A percentile compares a stretch with the other conserved stretches of the same genome.
phyloP scores from a whole-genome alignment of 2,797 vertebrate genomes.

The Bovichtus diacanthus region DNA sequence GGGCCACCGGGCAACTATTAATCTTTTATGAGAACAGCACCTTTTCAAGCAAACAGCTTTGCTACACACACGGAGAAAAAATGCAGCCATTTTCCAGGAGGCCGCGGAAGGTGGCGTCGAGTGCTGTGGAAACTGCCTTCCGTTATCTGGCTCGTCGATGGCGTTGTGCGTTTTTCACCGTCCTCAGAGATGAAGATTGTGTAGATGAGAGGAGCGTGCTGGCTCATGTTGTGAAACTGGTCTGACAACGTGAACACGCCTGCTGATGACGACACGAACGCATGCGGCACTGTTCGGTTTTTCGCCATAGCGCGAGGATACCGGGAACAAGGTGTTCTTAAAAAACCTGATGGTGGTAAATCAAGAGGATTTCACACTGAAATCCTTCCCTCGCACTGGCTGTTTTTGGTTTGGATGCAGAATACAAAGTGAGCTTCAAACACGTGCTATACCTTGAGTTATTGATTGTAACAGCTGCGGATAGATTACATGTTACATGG shows the following conservation, averaged over 20 bases:
- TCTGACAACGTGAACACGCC: no score
- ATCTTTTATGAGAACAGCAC: conserved; percentile 81
- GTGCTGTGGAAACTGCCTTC: conserved; percentile 34
- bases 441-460: conserved; percentile 38
- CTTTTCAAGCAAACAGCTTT: conserved; percentile 79
- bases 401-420: conserved; percentile 7
- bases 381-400: not conserved
- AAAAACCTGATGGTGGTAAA: not conserved
- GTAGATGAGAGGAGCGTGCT: conserved; percentile 18
- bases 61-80: conserved; percentile 48
- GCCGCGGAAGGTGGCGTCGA: conserved; percentile 33
- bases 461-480: conserved; percentile 59
- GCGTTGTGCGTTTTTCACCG: conserved; percentile 32
- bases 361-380: not conserved
- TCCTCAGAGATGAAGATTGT: conserved; percentile 16
- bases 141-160: conserved; percentile 45
- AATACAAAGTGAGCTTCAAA: conserved; percentile 28
- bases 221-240: no score
- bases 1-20: conserved; percentile 83
- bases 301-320: not conserved
- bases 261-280: not conserved
- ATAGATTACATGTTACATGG: conserved; percentile 31
- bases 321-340: not conserved
- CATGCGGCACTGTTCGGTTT: not conserved
- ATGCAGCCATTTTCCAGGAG: conserved; percentile 38